These are phyloP conservation scores for Prinia subflava DNA, from an alignment of 2,113 vertebrate genomes.

Conservation along the genomic window DNA sequence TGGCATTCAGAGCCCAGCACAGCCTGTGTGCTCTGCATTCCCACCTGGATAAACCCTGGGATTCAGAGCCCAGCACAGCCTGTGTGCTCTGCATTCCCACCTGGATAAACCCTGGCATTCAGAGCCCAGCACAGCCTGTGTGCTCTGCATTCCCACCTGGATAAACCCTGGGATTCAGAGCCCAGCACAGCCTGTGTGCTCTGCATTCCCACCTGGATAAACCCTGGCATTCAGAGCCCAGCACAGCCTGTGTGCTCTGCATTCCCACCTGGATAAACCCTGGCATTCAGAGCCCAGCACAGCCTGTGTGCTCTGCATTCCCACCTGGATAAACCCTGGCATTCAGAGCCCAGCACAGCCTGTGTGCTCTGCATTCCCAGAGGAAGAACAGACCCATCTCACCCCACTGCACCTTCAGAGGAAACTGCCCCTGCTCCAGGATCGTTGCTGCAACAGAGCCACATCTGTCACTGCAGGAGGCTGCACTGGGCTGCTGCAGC, in stretches of 20 bases:
- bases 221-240: not conserved
- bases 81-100: no score
- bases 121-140: no score
- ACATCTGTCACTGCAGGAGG: not conserved
- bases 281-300: not conserved
- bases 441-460: not conserved
- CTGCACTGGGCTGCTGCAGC: not conserved
- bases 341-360: no score
- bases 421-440: not conserved
- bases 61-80: no score
- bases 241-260: no score
- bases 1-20: not conserved
- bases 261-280: not conserved
- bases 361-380: no score
- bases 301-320: not conserved
- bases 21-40: not conserved
- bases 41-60: not conserved
- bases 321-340: not conserved
- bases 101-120: not conserved
- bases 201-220: not conserved
- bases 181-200: no score
- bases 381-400: no score
- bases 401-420: not conserved
- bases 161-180: not conserved
- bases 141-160: not conserved